Base-by-base conservation (phyloP, 2,888 invertebrate species). In the Thyatira batis region DNA sequence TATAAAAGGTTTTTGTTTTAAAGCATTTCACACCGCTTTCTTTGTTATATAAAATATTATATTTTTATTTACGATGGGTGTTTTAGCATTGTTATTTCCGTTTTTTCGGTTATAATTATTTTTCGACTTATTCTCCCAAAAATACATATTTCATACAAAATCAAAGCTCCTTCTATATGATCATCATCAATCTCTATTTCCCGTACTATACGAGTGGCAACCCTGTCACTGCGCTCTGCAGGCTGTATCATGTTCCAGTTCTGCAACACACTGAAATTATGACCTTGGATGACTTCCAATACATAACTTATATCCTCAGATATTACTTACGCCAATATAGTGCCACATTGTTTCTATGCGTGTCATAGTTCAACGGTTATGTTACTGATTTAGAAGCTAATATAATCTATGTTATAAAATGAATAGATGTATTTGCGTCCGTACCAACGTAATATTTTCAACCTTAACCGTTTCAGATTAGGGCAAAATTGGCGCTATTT, bases 121-220 rank as follows among this genome's bases (percentile, higher is more conserved):
- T n/a, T n/a, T n/a, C n/a, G n/a, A n/a, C n/a, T n/a, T n/a, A n/a
- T n/a, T n/a, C n/a, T n/a, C n/a, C n/a, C n/a, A n/a, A n/a, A n/a
- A n/a, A n/a, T n/a, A n/a, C n/a, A n/a, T n/a, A n/a, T n/a, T n/a
- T n/a, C n/a, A n/a, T n/a, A n/a, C n/a, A n/a, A n/a, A n/a, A n/a
- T n/a, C n/a, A n/a, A n/a, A 17, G 13, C 13, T 2, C 13, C 8
- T 17, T 39, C 33, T n/a, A 33, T n/a, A 30, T 1, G 13, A 13
- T 33, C 33, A 33, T 33, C 39, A 39, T n/a, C 17, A 17, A 17
- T 5, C 8, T 17, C 39, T 17, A 54, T n/a, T n/a, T 39, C 39
- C 20, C 44, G 6, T 10, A 49, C 61, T 44, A 45, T 48, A 46
- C 20, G 30, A 28, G 39, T 39, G 17, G 8, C 17, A 17, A 39